phyloP scores from a whole-genome alignment of 2,888 invertebrate genomes.

The Zelleria hepariella region DNA sequence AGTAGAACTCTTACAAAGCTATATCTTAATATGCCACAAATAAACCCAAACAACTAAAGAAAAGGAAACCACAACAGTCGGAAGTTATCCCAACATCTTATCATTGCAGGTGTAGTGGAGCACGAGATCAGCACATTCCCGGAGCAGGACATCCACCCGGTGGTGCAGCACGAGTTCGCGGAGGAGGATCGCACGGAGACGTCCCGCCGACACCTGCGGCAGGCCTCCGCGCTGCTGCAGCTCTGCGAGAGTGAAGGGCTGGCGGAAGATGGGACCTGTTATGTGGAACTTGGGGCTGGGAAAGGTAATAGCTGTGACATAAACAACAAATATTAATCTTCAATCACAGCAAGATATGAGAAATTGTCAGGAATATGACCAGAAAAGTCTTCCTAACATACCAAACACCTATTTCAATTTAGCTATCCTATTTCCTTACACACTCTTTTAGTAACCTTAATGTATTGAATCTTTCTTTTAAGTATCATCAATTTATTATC shows the following conservation, averaged over 20 bases:
- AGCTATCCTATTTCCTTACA: too few relatives aligned
- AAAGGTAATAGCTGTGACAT: constrained; percentile 72
- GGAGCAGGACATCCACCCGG: constrained; percentile 36
- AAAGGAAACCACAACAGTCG: background rate
- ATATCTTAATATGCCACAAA: too few relatives aligned
- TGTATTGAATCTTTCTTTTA: too few relatives aligned
- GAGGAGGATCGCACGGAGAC: constrained; percentile 71
- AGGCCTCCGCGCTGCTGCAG: constrained; percentile 83
- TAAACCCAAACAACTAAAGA: too few relatives aligned
- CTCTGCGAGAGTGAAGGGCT: constrained; percentile 75
- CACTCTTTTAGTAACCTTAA: too few relatives aligned
- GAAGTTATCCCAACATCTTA: background rate
- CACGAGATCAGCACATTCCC: constrained; percentile 28
- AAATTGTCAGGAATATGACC: background rate
- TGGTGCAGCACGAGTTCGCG: constrained; percentile 35
- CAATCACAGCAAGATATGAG: too few relatives aligned
- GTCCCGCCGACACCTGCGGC: constrained; percentile 81
- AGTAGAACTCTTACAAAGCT: too few relatives aligned
- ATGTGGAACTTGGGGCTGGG: constrained; percentile 92
- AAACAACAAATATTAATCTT: background rate
- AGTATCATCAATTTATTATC: too few relatives aligned
- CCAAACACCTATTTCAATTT: too few relatives aligned
- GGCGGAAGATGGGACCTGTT: constrained; percentile 76
- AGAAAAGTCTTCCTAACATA: too few relatives aligned
- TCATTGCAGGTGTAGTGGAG: constrained; percentile 33